Percentiles rank a stretch among this genome's conserved stretches.
These are phyloP conservation scores for Tachina fera DNA, from an alignment of 2,888 invertebrate species.

Conservation along the genomic window DNA sequence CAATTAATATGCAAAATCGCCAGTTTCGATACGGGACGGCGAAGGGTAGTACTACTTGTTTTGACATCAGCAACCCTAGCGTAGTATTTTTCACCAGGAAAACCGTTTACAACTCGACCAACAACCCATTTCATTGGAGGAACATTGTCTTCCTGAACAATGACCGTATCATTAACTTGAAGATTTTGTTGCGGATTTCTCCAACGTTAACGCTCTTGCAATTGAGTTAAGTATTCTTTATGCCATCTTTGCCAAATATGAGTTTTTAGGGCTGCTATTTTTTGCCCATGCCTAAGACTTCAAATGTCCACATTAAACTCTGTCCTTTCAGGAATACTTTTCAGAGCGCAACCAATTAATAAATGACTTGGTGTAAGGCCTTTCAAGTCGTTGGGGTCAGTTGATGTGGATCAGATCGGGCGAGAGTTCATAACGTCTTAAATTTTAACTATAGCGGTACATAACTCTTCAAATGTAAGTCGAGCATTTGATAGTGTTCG, in stretches of 20 bases:
- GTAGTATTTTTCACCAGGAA: slow-evolving; percentile 23
- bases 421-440: slow-evolving; percentile 68
- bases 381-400: slow-evolving; percentile 57
- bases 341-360: slow-evolving; percentile 51
- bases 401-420: slow-evolving; percentile 53
- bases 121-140: too few relatives aligned
- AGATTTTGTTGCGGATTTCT: slow-evolving; percentile 29
- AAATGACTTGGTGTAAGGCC: slow-evolving; percentile 61
- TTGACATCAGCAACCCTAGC: slow-evolving; percentile 54
- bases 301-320: not conserved
- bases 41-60: not conserved
- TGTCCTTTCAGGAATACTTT: slow-evolving; percentile 29
- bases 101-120: too few relatives aligned
- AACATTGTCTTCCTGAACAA: too few relatives aligned
- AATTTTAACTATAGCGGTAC: slow-evolving; percentile 63
- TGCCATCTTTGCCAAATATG: slow-evolving; percentile 53
- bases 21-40: slow-evolving; percentile 49
- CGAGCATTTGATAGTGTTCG: slow-evolving; percentile 51
- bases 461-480: slow-evolving; percentile 47
- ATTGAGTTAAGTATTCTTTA: slow-evolving; percentile 33
- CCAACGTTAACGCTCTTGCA: slow-evolving; percentile 38
- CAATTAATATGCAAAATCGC: slow-evolving; percentile 41
- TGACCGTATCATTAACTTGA: not conserved
- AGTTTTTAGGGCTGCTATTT: slow-evolving; percentile 32
- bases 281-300: not conserved